Evolutionary conservation across 2,888 invertebrate genomes (phyloP).

Genomic region (Agrenia bidenticulata): DNA sequence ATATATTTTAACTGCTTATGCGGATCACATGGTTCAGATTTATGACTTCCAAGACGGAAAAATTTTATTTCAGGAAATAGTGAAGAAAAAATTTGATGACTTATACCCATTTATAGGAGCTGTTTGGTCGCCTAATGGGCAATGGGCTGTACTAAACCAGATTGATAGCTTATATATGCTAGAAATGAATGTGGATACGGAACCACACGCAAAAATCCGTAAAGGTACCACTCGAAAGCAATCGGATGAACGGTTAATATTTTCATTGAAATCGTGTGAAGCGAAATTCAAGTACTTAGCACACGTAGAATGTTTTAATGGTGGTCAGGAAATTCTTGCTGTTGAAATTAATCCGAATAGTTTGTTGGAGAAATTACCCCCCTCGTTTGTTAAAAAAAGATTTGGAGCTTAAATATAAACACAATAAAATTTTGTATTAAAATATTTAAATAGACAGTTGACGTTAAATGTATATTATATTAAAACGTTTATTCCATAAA

Average conservation of each 20-base stretch:
- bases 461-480: too few species aligned
- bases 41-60: constrained; percentile 34
- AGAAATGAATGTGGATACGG: constrained; percentile 27
- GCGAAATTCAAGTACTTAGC: constrained; percentile 43
- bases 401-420: constrained; percentile 45
- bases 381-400: constrained; percentile 49
- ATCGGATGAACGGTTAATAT: not conserved
- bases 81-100: constrained; percentile 38
- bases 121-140: constrained; percentile 42
- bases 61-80: constrained; percentile 30
- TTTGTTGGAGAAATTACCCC: constrained; percentile 48
- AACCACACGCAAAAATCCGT: not conserved
- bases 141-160: constrained; percentile 36
- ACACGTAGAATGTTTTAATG: constrained; percentile 33
- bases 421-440: too few species aligned
- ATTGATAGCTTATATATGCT: constrained; percentile 41
- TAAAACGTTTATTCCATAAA: too few species aligned
- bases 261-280: constrained; percentile 31
- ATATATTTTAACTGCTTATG: constrained; percentile 39
- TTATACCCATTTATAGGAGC: constrained; percentile 43
- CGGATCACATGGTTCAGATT: constrained; percentile 43
- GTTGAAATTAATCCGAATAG: constrained; percentile 49
- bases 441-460: too few species aligned
- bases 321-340: constrained; percentile 37
- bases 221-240: constrained; percentile 3